Evolutionary conservation across 2,797 vertebrate genomes (phyloP).

Genomic region (Fundulus diaphanus): DNA sequence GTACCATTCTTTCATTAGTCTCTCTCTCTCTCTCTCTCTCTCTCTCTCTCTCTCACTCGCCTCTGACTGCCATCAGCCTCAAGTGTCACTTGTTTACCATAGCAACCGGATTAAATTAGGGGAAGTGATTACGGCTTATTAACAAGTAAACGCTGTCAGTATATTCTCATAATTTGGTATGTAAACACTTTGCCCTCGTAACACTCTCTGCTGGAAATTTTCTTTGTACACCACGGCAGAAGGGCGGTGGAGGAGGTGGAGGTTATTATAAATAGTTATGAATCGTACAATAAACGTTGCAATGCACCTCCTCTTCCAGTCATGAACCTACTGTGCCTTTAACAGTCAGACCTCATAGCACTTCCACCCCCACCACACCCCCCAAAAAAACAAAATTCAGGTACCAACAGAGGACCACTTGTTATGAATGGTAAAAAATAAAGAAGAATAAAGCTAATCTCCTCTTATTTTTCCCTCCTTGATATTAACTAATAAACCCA

Average conservation of each 20-base stretch:
- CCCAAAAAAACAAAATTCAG: slow-evolving; percentile 61
- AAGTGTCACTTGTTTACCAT: slow-evolving; percentile 88
- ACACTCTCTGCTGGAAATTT: slow-evolving; percentile 79
- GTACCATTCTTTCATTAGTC: slow-evolving; percentile 67
- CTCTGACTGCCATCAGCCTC: slow-evolving; percentile 86
- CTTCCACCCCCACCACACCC: too few species aligned
- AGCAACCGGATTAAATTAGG: slow-evolving; percentile 91
- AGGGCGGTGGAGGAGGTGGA: background rate
- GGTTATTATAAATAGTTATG: slow-evolving; percentile 85
- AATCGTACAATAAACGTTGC: slow-evolving; percentile 83
- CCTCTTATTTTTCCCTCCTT: slow-evolving; percentile 69
- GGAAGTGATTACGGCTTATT: slow-evolving; percentile 86
- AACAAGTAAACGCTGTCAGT: slow-evolving; percentile 84
- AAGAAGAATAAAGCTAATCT: slow-evolving; percentile 73
- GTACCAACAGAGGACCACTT: slow-evolving; percentile 74
- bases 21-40: slow-evolving; percentile 41
- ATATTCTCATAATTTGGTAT: slow-evolving; percentile 87
- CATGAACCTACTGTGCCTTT: slow-evolving; percentile 45
- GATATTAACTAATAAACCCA: slow-evolving; percentile 87
- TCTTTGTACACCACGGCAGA: slow-evolving; percentile 74
- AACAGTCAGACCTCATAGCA: slow-evolving; percentile 9
- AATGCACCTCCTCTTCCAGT: slow-evolving; percentile 35
- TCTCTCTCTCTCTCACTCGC: slow-evolving; percentile 57
- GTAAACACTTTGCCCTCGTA: slow-evolving; percentile 85
- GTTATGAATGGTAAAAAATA: slow-evolving; percentile 78